Evolutionary conservation across 2,888 invertebrate species (phyloP).

Genomic region (Diploptera punctata): DNA sequence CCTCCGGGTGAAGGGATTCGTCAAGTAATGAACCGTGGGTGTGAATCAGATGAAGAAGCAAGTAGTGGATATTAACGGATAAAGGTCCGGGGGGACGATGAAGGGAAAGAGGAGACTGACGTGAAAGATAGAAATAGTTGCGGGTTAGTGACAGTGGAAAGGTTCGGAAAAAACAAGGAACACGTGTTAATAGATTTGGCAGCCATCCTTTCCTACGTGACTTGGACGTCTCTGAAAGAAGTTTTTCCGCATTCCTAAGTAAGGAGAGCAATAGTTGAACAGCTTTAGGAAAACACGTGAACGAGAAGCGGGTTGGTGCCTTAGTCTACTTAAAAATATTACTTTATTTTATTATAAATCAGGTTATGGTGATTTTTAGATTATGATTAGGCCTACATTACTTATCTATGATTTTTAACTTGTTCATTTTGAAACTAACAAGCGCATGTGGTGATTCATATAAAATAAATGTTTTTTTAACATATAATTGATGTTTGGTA

Average conservation of each 20-base stretch:
- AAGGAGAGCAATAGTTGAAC: constrained; percentile 92
- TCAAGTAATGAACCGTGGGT: constrained; percentile 8
- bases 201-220: constrained; percentile 65
- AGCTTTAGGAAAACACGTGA: constrained; percentile 97
- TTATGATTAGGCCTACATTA: too few species aligned
- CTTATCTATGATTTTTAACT: too few species aligned
- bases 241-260: constrained; percentile 92
- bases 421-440: too few species aligned
- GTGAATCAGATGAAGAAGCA: constrained; percentile 36
- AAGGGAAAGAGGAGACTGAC: constrained; percentile 27
- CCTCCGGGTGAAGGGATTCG: constrained; percentile 7
- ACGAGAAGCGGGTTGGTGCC: constrained; percentile 76
- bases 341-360: too few species aligned
- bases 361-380: too few species aligned
- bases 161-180: too few species aligned
- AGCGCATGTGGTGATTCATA: too few species aligned
- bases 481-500: too few species aligned
- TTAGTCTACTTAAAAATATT: too few species aligned
- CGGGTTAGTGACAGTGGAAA: too few species aligned
- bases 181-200: constrained; percentile 66
- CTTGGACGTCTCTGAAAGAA: constrained; percentile 75
- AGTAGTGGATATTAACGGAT: constrained; percentile 48
- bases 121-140: constrained; percentile 46
- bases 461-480: too few species aligned
- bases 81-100: constrained; percentile 41